These are phyloP conservation scores for Pitangus sulphuratus DNA, from an alignment of 2,797 vertebrate species.

Conservation along the genomic window DNA sequence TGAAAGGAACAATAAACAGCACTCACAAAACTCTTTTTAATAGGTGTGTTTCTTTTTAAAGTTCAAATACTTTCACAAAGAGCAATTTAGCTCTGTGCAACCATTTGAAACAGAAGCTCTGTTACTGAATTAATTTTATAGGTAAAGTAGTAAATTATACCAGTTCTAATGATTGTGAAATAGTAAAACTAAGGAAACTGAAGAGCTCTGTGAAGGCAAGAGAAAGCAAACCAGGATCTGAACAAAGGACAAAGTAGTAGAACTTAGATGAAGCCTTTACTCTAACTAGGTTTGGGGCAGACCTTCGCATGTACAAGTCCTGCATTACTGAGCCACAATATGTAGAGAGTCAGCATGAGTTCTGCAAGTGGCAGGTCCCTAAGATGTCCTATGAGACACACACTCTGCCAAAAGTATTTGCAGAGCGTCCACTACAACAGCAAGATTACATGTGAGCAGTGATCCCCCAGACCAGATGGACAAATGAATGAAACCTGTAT, in stretches of 20 bases:
- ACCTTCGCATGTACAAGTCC: background rate
- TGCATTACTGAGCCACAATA: background rate
- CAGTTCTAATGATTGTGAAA: background rate
- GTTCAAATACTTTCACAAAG: background rate
- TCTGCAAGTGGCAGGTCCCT: background rate
- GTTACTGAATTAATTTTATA: background rate
- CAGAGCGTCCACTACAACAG: background rate
- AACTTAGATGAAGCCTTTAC: background rate
- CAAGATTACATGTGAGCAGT: background rate
- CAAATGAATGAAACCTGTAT: background rate
- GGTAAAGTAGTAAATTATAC: background rate
- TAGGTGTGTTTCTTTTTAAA: background rate
- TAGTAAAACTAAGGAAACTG: background rate
- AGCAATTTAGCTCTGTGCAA: background rate
- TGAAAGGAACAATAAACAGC: background rate
- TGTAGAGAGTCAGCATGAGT: background rate
- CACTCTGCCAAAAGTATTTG: background rate
- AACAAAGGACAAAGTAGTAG: background rate
- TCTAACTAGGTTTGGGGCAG: background rate
- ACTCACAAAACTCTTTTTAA: background rate
- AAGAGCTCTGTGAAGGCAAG: background rate
- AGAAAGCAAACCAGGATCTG: background rate
- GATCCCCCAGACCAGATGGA: background rate
- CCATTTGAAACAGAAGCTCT: background rate
- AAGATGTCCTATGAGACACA: background rate